A percentile compares a stretch with the other conserved stretches of the same genome.
phyloP scores from a whole-genome alignment of 2,888 invertebrate species.

The Ormyrus rosae region DNA sequence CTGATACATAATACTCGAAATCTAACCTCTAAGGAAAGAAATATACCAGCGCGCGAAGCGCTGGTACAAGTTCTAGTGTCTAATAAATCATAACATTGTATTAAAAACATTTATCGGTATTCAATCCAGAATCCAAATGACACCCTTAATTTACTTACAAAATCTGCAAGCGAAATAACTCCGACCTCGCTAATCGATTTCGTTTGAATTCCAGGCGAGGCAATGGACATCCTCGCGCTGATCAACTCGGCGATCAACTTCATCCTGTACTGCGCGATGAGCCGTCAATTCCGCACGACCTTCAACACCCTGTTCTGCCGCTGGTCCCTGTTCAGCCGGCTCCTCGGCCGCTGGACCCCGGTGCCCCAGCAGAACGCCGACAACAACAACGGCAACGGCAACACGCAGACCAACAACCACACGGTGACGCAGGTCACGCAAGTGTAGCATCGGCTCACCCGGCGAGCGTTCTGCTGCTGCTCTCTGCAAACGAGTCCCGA shows the following conservation, averaged over 20 bases:
- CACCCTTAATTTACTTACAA: too few species aligned
- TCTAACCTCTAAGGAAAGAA: too few species aligned
- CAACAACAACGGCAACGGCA: slow-evolving; percentile 69
- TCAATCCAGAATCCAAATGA: too few species aligned
- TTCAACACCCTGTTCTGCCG: slow-evolving; percentile 83
- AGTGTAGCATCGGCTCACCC: slow-evolving; percentile 68
- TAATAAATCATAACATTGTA: too few species aligned
- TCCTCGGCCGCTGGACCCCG: slow-evolving; percentile 66
- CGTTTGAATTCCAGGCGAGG: slow-evolving; percentile 77
- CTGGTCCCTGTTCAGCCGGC: slow-evolving; percentile 61
- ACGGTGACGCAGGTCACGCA: slow-evolving; percentile 74
- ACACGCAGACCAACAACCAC: slow-evolving; percentile 63
- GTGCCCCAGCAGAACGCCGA: slow-evolving; percentile 66
- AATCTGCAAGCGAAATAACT: too few species aligned
- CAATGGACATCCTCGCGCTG: slow-evolving; percentile 93
- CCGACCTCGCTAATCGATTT: too few species aligned
- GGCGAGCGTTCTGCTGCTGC: slow-evolving; percentile 48
- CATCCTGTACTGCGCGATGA: slow-evolving; percentile 95
- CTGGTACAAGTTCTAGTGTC: too few species aligned
- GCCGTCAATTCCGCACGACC: slow-evolving; percentile 91
- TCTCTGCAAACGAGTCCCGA: not conserved
- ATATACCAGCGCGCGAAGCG: too few species aligned
- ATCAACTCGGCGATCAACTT: slow-evolving; percentile 96
- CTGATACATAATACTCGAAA: too few species aligned
- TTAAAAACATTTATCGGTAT: too few species aligned